Evolutionary conservation across 1,140 invertebrate species (phyloP).

Genomic region (Trichonephila clavata): DNA sequence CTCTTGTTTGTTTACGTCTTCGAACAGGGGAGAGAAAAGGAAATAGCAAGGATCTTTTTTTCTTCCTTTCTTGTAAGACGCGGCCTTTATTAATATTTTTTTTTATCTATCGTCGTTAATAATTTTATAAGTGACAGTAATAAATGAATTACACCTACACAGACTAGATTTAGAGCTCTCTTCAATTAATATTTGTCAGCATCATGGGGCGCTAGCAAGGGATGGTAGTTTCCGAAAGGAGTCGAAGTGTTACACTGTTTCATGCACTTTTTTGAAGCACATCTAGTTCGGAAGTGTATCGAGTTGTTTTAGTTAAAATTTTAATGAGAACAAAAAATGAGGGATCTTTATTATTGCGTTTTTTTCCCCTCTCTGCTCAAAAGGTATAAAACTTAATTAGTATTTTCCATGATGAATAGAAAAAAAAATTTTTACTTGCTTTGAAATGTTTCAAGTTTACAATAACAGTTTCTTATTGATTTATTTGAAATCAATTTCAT

Average conservation of each 20-base stretch:
- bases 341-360: too few relatives aligned
- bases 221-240: not conserved
- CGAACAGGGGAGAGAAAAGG: not conserved
- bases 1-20: conserved; percentile 65
- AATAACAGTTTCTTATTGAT: too few relatives aligned
- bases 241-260: not conserved
- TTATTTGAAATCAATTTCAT: too few relatives aligned
- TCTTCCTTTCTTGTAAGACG: conserved; percentile 21
- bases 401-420: too few relatives aligned
- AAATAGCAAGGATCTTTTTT: conserved; percentile 48
- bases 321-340: too few relatives aligned
- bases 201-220: not conserved
- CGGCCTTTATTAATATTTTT: not conserved
- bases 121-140: conserved; percentile 65
- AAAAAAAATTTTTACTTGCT: too few relatives aligned
- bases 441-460: too few relatives aligned
- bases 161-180: conserved; percentile 43
- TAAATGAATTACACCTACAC: conserved; percentile 69
- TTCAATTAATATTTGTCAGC: conserved; percentile 42
- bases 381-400: too few relatives aligned
- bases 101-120: conserved; percentile 24
- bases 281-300: too few relatives aligned
- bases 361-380: too few relatives aligned
- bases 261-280: too few relatives aligned
- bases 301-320: too few relatives aligned